These are phyloP conservation scores for Panopea generosa DNA, from an alignment of 2,888 invertebrate genomes.

Conservation along the genomic window DNA sequence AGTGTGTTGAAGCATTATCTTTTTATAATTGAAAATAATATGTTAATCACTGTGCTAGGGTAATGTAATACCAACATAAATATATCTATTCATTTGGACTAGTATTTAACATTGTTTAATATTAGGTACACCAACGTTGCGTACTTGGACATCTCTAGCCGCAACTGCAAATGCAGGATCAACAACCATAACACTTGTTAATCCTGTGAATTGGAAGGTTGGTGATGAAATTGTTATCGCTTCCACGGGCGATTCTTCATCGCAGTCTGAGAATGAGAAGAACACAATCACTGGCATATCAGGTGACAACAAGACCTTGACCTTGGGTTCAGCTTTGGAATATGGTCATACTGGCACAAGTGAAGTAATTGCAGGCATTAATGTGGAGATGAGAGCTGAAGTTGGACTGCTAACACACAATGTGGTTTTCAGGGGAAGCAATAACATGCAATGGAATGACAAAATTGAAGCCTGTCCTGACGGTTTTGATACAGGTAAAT, in stretches of 20 bases:
- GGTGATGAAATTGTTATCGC: constrained; percentile 83
- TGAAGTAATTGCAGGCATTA: constrained; percentile 68
- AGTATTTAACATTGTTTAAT: too few species aligned
- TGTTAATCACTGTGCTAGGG: too few species aligned
- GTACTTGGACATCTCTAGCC: constrained; percentile 78
- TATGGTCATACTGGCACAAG: constrained; percentile 75
- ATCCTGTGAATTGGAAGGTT: constrained; percentile 77
- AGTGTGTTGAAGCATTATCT: too few species aligned
- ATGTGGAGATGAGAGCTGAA: constrained; percentile 79
- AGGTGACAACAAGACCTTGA: constrained; percentile 74
- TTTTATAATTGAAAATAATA: too few species aligned
- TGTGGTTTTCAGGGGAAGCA: constrained; percentile 78
- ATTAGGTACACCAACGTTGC: constrained; percentile 52
- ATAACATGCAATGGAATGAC: constrained; percentile 77
- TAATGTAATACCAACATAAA: too few species aligned
- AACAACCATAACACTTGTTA: constrained; percentile 67
- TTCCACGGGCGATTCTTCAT: constrained; percentile 77
- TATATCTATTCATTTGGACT: too few species aligned
- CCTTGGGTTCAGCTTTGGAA: constrained; percentile 67
- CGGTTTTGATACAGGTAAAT: constrained; percentile 82
- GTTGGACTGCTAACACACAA: constrained; percentile 82
- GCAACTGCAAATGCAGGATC: constrained; percentile 73
- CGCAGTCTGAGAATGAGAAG: constrained; percentile 80
- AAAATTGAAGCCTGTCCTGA: constrained; percentile 79
- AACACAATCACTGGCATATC: constrained; percentile 73